Percentiles rank a stretch among this genome's conserved stretches.
phyloP scores from a whole-genome alignment of 2,797 vertebrate species.

The Chaunax sp. region DNA sequence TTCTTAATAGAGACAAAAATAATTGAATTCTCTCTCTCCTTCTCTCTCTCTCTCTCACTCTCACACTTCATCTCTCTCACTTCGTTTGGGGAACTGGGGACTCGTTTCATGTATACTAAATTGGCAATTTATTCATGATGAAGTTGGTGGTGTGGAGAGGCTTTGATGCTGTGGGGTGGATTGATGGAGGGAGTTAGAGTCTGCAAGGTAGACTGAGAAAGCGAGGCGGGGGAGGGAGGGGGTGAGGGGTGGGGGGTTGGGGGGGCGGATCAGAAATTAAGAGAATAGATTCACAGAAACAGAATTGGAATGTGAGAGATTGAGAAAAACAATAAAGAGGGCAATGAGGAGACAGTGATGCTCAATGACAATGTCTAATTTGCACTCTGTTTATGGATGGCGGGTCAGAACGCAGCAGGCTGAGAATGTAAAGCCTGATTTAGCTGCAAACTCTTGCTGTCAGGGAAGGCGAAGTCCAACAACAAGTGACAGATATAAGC shows the following conservation, averaged over 20 bases:
- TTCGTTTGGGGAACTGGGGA: conserved; percentile 74
- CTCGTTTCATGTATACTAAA: conserved; percentile 80
- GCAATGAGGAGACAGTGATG: conserved; percentile 61
- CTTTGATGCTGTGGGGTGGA: conserved; percentile 77
- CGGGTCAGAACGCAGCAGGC: conserved; percentile 61
- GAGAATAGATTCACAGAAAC: conserved; percentile 34
- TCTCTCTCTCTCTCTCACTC: conserved; percentile 20
- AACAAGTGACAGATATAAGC: conserved; percentile 70
- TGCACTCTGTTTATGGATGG: conserved; percentile 74
- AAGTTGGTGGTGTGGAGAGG: conserved; percentile 79
- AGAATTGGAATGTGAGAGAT: conserved; percentile 44
- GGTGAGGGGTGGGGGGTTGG: neutral
- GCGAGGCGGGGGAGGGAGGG: conserved; percentile 1
- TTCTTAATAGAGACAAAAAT: conserved; percentile 82
- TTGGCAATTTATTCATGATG: conserved; percentile 83
- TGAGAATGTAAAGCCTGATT: conserved; percentile 76
- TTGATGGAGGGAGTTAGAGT: conserved; percentile 66
- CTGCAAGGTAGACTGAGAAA: conserved; percentile 56
- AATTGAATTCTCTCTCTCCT: conserved; percentile 74
- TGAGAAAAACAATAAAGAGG: conserved; percentile 53
- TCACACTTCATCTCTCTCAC: conserved; percentile 52
- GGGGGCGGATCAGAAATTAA: conserved; percentile 47
- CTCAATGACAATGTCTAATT: conserved; percentile 75
- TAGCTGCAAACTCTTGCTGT: conserved; percentile 70
- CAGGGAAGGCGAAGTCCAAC: conserved; percentile 68